These are phyloP conservation scores for Notoglanidium macrostoma DNA, from an alignment of 2,797 vertebrate species.

Conservation along the genomic window DNA sequence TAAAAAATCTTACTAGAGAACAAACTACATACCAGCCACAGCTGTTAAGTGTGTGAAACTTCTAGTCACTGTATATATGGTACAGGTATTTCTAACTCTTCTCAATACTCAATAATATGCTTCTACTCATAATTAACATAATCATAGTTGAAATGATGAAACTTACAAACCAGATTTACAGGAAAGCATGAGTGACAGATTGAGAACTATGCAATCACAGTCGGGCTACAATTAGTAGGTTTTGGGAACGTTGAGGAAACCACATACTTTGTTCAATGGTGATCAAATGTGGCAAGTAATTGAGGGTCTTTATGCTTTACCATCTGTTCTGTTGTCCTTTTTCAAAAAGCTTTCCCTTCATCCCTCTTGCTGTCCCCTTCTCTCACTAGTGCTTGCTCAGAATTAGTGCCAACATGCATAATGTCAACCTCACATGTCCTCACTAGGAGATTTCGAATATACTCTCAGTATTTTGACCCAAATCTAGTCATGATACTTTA, in stretches of 20 bases:
- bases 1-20: not conserved
- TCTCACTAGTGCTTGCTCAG: not conserved
- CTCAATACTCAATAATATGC: not conserved
- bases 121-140: not conserved
- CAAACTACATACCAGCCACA: not conserved
- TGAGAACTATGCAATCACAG: not conserved
- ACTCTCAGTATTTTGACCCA: not conserved
- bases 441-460: not conserved
- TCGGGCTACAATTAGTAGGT: not conserved
- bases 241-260: not conserved
- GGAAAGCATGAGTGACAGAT: not conserved
- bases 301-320: conserved; percentile 37
- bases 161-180: not conserved
- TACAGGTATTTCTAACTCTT: not conserved
- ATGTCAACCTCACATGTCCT: not conserved
- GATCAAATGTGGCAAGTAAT: conserved; percentile 34
- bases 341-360: conserved; percentile 10
- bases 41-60: not conserved
- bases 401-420: not conserved
- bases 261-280: conserved; percentile 3
- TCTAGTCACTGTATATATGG: not conserved
- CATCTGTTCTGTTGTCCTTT: conserved; percentile 23
- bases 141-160: not conserved
- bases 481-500: not conserved
- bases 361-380: not conserved